These are phyloP conservation scores for Bruchidius siliquastri DNA, from an alignment of 2,888 invertebrate species.

Conservation along the genomic window DNA sequence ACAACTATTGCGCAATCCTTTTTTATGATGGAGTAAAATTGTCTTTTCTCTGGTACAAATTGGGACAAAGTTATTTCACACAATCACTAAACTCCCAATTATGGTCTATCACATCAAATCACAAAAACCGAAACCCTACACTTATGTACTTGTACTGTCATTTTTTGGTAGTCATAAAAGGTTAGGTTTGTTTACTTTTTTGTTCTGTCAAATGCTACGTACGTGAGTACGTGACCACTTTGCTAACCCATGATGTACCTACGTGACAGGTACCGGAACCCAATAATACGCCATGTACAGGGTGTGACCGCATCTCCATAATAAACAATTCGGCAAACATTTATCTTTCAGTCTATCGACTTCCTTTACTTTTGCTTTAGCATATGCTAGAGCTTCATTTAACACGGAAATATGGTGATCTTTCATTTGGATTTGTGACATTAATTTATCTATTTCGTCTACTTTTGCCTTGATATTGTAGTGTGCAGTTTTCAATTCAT, in stretches of 20 bases:
- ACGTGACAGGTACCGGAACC: no score
- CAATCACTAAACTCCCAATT: not conserved
- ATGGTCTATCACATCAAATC: not conserved
- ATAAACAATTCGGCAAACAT: no score
- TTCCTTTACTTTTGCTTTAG: no score
- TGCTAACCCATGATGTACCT: not conserved
- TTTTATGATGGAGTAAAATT: not conserved
- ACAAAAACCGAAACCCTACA: not conserved
- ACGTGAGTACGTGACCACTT: not conserved
- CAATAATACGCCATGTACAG: no score
- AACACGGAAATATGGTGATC: no score
- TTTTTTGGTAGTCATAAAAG: not conserved
- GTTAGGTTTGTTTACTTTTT: not conserved
- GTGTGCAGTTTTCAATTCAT: no score
- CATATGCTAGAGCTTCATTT: no score
- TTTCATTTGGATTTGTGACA: no score
- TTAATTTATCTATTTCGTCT: no score
- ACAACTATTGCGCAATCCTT: not conserved
- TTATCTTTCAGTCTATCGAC: no score
- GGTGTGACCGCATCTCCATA: no score
- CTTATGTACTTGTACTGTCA: not conserved
- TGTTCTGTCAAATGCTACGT: not conserved
- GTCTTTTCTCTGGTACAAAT: not conserved
- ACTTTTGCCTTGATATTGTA: no score
- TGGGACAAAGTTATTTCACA: not conserved